These are phyloP conservation scores for Castor canadensis DNA, from an alignment of 2,113 vertebrate genomes.

Conservation along the genomic window DNA sequence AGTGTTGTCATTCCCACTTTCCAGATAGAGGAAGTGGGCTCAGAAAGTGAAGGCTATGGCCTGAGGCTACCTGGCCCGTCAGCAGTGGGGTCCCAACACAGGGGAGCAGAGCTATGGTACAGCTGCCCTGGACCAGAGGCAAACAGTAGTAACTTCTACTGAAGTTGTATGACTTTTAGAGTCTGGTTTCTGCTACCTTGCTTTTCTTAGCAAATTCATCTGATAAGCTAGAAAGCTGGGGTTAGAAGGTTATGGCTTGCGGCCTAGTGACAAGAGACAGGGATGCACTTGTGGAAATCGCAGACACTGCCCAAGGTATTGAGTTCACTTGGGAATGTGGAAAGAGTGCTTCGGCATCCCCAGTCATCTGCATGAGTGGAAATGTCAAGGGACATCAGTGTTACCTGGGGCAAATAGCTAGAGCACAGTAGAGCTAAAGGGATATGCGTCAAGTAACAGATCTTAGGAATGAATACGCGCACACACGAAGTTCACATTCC, in stretches of 20 bases:
- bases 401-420: no score
- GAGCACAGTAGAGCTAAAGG: neutral
- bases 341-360: neutral
- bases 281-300: neutral
- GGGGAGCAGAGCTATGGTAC: neutral
- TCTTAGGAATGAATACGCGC: neutral
- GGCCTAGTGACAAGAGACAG: neutral
- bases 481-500: neutral
- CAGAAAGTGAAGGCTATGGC: neutral
- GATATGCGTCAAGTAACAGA: neutral
- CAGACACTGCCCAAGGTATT: neutral
- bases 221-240: neutral
- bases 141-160: neutral
- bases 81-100: neutral
- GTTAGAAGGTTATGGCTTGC: neutral
- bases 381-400: neutral
- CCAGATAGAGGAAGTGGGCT: neutral
- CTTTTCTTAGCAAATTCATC: neutral
- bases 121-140: neutral
- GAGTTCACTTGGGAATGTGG: neutral
- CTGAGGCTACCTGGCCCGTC: neutral
- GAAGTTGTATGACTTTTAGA: neutral
- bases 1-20: neutral
- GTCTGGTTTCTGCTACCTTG: neutral
- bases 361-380: neutral